phyloP scores from a whole-genome alignment of 1,140 invertebrate species.

The Papilio helenus region DNA sequence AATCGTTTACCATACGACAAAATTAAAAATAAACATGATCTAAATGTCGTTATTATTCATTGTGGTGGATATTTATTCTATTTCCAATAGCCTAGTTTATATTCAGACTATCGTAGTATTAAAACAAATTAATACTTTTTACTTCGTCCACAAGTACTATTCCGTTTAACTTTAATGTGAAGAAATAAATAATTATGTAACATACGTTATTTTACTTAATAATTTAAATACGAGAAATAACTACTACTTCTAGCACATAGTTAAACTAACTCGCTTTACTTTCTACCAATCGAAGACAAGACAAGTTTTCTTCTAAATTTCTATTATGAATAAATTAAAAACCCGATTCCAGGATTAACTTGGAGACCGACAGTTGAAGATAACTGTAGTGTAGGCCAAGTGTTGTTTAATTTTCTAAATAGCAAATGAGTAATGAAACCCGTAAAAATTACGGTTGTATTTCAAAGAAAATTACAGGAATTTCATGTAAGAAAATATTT shows the following conservation, averaged over 20 bases:
- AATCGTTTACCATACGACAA: neutral
- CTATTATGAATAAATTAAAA: slow-evolving; percentile 24
- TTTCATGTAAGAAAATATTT: no score
- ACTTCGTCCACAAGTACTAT: neutral
- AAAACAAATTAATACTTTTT: neutral
- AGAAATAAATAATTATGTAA: neutral
- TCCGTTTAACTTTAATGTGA: neutral
- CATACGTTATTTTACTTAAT: neutral
- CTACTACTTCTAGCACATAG: neutral
- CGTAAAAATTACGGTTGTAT: no score
- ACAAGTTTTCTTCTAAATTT: slow-evolving; percentile 13
- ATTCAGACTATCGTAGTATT: neutral
- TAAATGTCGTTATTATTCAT: slow-evolving; percentile 8
- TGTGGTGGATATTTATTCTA: neutral
- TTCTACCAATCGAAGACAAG: neutral
- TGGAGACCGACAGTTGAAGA: neutral
- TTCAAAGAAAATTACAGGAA: no score
- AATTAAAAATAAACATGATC: slow-evolving; percentile 19
- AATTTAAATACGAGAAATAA: neutral
- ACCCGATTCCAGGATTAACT: slow-evolving; percentile 2
- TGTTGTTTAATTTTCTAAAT: neutral
- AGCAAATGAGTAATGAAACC: neutral
- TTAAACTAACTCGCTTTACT: neutral
- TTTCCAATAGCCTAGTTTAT: neutral
- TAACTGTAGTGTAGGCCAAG: neutral